Evolutionary conservation across 2,797 vertebrate genomes (phyloP), one percentile per base, ranked within the genome.

Genomic region (Poeciliopsis infans): DNA sequence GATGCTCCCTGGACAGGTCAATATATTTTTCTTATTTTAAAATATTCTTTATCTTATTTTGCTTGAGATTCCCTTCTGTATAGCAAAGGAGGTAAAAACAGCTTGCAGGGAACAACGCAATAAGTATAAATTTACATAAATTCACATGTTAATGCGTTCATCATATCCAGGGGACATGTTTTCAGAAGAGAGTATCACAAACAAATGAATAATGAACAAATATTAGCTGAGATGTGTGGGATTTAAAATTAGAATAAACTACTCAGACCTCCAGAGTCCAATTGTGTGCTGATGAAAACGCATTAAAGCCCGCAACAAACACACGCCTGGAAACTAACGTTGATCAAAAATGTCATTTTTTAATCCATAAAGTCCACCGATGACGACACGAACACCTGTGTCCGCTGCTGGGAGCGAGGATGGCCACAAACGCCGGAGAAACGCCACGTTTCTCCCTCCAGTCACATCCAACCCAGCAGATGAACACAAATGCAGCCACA

Each of bases 131-230:
- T 95, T 91, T 80, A 88, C 92, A 95, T 94, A 92, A 85, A 90
- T 91, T 94, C 83, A 89, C 74, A 95, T 94, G 90, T 84, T 92
- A 95, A 96, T 96, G 81, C 92, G 93, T 91, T 93, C 87, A 77
- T 46, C 83, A 75, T 69, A 87, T 87, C 87, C 85, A 80, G 78
- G 87, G 81, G 84, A 86, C 77, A 75, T 89, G 85, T 91, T 92
- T 91, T 72, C 87, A 64, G 78, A 83, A 33, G 70, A 78, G 72
- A 79, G 84, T 85, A 88, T 83, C 59, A 74, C 82, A 83, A 28
- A 55, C 86, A 64, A 72, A 81, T 72, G 33, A 74, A 53, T 83
- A 90, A 89, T 88, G 75, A 90, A 88, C 81, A 91, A 92, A 91
- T 91, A 93, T 92, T 89, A 92, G 82, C 72, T n/a, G 66, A 59